These are phyloP conservation scores for Amphipoea lucens DNA, from an alignment of 2,888 invertebrate species.

Conservation along the genomic window DNA sequence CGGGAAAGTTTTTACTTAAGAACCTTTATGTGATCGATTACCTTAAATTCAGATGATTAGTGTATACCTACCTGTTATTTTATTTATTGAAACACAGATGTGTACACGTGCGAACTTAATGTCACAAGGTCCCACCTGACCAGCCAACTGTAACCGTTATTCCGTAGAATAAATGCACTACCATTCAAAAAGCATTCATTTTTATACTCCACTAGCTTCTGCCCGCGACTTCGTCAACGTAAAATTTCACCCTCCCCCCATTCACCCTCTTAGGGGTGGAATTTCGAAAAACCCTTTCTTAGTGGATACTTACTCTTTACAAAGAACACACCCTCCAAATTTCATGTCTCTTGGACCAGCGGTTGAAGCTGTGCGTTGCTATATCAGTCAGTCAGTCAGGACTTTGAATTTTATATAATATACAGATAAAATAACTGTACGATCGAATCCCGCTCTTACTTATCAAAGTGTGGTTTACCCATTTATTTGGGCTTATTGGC, in stretches of 20 bases:
- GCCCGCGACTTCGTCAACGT: no score
- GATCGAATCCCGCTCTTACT: conserved; percentile 19
- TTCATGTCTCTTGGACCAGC: no score
- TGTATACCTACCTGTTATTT: neutral
- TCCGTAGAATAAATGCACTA: neutral
- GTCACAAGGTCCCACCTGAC: neutral
- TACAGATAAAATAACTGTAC: conserved; percentile 12
- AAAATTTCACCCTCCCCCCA: no score
- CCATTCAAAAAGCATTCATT: neutral
- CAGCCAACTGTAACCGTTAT: neutral
- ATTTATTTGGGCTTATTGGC: conserved; percentile 54
- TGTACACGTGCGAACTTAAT: neutral
- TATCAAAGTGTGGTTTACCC: conserved; percentile 31
- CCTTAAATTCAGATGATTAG: neutral
- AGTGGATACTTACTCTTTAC: no score
- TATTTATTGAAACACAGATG: neutral
- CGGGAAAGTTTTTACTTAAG: neutral
- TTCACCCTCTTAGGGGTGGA: no score
- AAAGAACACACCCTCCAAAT: no score
- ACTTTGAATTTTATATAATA: no score
- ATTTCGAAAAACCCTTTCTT: no score
- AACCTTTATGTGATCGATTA: neutral
- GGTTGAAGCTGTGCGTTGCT: no score
- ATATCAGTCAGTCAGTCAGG: no score
- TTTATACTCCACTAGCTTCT: neutral